These are phyloP conservation scores for Falco rusticolus DNA, from an alignment of 2,797 vertebrate species.

Conservation along the genomic window DNA sequence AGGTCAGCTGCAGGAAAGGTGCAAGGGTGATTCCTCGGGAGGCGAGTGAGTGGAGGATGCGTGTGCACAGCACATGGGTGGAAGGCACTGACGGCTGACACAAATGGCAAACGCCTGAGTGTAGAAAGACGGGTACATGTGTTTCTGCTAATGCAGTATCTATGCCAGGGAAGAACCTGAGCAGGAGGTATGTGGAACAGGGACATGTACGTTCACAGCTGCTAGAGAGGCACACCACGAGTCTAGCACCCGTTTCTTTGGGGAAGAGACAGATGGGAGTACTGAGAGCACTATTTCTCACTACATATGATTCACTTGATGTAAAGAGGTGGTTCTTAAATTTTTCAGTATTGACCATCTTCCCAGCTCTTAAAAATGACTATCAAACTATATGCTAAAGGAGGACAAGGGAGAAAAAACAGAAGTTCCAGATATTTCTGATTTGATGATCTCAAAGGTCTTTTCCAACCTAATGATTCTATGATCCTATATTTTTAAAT, in stretches of 20 bases:
- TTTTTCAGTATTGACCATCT: neutral
- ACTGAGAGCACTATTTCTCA: conserved; percentile 18
- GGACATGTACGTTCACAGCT: neutral
- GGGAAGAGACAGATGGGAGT: neutral
- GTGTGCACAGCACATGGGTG: neutral
- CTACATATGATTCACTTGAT: neutral
- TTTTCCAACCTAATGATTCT: too few species aligned
- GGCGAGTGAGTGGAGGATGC: neutral
- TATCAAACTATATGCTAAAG: neutral
- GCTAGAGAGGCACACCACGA: neutral
- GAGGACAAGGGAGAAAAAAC: neutral
- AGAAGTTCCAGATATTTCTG: neutral
- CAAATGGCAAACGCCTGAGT: rapidly evolving
- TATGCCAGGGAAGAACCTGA: neutral
- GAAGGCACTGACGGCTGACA: neutral
- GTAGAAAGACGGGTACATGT: neutral
- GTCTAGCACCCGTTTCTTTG: neutral
- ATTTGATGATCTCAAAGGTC: neutral
- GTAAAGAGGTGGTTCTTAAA: neutral
- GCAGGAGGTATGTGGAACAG: neutral
- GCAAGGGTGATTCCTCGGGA: neutral
- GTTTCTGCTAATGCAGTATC: neutral
- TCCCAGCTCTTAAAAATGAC: neutral
- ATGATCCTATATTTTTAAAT: neutral
- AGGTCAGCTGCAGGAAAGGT: conserved; percentile 13